phyloP scores from a whole-genome alignment of 2,113 vertebrate genomes.

The Gnathonemus longibarbis region DNA sequence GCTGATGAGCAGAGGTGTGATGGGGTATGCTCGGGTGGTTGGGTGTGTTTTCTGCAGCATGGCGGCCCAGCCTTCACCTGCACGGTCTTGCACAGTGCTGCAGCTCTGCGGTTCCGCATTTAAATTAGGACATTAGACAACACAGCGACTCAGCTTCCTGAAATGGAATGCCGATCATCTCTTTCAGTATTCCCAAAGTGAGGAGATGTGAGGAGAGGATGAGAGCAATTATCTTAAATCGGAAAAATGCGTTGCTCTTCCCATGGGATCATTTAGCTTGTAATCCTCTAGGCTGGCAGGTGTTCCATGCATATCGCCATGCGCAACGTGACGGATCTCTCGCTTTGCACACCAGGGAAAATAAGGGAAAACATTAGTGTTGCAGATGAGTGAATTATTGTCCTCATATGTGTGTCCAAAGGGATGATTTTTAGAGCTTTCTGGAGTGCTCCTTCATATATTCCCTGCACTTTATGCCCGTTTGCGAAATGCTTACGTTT shows the following conservation, averaged over 20 bases:
- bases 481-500: not conserved
- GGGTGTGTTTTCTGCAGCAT: not conserved
- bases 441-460: not conserved
- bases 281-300: not conserved
- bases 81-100: not conserved
- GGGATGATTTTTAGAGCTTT: not conserved
- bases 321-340: no score
- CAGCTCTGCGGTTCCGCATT: not conserved
- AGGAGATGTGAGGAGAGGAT: not conserved
- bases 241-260: not conserved
- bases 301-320: not conserved
- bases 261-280: not conserved
- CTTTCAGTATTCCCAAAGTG: not conserved
- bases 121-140: not conserved
- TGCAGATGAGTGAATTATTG: not conserved
- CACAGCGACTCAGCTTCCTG: not conserved
- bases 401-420: not conserved
- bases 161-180: not conserved
- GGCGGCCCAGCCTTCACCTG: not conserved
- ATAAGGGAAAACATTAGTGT: slow-evolving; percentile 9
- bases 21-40: not conserved
- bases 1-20: not conserved
- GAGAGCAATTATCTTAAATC: not conserved
- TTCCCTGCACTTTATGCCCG: not conserved
- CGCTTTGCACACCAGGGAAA: not conserved